Evolutionary conservation across 2,888 invertebrate species (phyloP).

Genomic region (Ectemnius cavifrons): DNA sequence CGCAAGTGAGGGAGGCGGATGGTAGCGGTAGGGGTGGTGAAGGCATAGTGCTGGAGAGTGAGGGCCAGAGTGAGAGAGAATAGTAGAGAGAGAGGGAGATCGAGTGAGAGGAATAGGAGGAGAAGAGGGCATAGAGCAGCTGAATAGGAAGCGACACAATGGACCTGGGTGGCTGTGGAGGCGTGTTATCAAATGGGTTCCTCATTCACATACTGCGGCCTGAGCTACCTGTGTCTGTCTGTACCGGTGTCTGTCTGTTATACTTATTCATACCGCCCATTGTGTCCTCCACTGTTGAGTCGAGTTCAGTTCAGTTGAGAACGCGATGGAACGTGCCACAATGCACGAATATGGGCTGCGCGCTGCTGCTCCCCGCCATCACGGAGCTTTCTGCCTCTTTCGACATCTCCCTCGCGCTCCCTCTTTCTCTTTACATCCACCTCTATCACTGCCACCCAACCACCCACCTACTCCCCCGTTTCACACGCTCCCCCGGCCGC

Average conservation of each 20-base stretch:
- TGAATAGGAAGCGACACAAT: slow-evolving; percentile 78
- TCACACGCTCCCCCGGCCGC: slow-evolving; percentile 17
- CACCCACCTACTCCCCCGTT: neutral
- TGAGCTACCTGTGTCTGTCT: slow-evolving; percentile 77
- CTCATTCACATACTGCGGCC: slow-evolving; percentile 78
- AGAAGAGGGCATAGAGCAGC: slow-evolving; percentile 74
- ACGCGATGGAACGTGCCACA: slow-evolving; percentile 78
- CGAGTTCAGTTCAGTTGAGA: slow-evolving; percentile 78
- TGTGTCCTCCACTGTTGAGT: slow-evolving; percentile 78
- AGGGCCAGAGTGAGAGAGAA: slow-evolving; percentile 14
- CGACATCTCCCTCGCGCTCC: slow-evolving; percentile 48
- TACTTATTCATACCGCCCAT: slow-evolving; percentile 77
- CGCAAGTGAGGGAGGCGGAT: slow-evolving; percentile 24
- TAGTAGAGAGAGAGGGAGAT: slow-evolving; percentile 50
- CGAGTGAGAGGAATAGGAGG: slow-evolving; percentile 47
- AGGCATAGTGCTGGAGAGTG: slow-evolving; percentile 4
- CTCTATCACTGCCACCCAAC: neutral
- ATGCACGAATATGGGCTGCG: slow-evolving; percentile 76
- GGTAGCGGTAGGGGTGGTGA: slow-evolving; percentile 41
- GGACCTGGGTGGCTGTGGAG: slow-evolving; percentile 77
- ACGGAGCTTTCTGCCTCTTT: slow-evolving; percentile 29
- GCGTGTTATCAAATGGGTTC: slow-evolving; percentile 78
- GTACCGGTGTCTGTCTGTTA: slow-evolving; percentile 77
- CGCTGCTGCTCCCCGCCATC: slow-evolving; percentile 63
- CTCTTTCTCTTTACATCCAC: slow-evolving; percentile 31